Base-by-base conservation (phyloP, 1,140 invertebrate species). In the Eubasilissa regina region DNA sequence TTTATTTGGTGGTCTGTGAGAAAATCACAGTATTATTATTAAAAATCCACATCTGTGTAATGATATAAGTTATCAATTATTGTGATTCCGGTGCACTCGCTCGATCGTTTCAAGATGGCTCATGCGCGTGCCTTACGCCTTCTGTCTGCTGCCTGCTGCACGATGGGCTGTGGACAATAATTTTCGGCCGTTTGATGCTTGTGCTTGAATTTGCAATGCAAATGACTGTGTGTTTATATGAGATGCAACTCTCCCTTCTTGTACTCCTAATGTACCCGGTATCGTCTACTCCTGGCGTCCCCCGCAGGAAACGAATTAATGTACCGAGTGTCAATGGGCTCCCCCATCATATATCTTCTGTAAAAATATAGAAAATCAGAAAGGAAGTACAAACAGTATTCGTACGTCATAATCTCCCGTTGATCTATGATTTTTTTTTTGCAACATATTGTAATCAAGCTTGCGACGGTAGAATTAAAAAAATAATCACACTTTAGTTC, bases 261-360 rank as follows among this genome's bases (percentile, higher is more conserved):
- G 17, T 15, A 4, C 48, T 35, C 25, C 25, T 35, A 6, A 6
- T 35, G 25, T 35, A 6, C 44, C 58, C 53, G 64, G 17, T 35
- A 43, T 25, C 66, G 3, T 62, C 11, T 19, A n/a, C 44, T 56
- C 51, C 43, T 25, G 10, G 43, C 17, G 66, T 73, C 70, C 62
- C 60, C 21, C 56, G 25, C 76, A 75, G 66, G 56, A 77, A 77
- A 75, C 72, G 56, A 62, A 55, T 64, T 78, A 79, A 82, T 82
- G 81, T 82, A 79, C 77, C 75, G 77, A 77, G 58, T 68, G 74
- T 82, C 81, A 82, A 82, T 82, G 78, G 75, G 43, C 79, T 78
- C 56, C 75, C 68, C 60, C 55, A 21, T 47, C 77, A 79, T 81
- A 77, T 79, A 78, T 79, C 62, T 51, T 48, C 35, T 8, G 56